Evolutionary conservation across 2,888 invertebrate genomes (phyloP), one percentile per base, ranked within the genome.

Genomic region (Lasioglossum oenotherae): DNA sequence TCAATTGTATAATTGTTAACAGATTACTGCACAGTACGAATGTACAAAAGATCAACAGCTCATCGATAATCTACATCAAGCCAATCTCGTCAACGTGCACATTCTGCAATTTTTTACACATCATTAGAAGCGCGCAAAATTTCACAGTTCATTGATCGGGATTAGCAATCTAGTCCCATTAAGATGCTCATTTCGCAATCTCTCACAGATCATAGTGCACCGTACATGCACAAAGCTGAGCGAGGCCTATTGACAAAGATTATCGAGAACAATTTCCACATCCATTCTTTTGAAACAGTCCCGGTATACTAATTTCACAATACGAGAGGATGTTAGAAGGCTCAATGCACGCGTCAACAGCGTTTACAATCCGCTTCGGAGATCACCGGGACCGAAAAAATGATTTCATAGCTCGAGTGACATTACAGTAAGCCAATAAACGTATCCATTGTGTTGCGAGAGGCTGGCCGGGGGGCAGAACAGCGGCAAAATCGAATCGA

Each of bases 401-500:
- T 73, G 8, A 19, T 73, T 49, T 35, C 19, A 49, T 31, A 19
- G 46, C 73, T 73, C 73, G 19, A 49, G 49, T 23, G 31, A 27
- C 73, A 19, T 49, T 49, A 19, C 31, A 10, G 31, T 49, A 23
- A 49, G 23, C 73, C 64, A 76, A 76, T n/a, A 44, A 80, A 44
- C 49, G 44, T 67, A 16, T 27, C 74, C 82, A 82, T 83, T 83
- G 82, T 83, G 82, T 75, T 72, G 60, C 82, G 35, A 27, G 41
- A 53, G 3, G 14, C 60, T 31, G 27, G 44, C 38, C 44, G 60
- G 23, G 23, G 23, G 53, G 27, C 16, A 12, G 85, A 46, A 79
- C 79, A 84, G 74, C 72, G n/a, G 75, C 44, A 41, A 85, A 85
- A 85, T 80, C 85, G 85, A 85, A 85, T 85, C 72, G 74, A 79